Base-by-base conservation (phyloP, 2,888 invertebrate species). In the Lasioglossum figueresi region DNA sequence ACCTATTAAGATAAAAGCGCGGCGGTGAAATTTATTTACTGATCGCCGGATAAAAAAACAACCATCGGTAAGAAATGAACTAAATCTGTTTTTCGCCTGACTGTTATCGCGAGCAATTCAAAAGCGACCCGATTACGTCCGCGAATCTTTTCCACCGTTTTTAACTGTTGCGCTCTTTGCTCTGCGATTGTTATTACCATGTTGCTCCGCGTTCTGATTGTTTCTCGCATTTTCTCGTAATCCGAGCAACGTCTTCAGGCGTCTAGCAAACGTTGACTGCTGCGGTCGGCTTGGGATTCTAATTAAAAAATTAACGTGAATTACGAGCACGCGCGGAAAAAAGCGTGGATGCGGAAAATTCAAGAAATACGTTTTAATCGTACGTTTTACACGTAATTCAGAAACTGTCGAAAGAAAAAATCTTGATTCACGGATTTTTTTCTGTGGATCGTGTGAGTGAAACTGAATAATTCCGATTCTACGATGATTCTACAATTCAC, bases 241-340 rank as follows among this genome's bases (percentile, higher is more conserved):
- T 68, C 68, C 52, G 5, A 37, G 10, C 66, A 34, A 52, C 63
- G 37, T 78, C 56, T 83, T 75, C 76, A n/a, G n/a, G 43, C 45
- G 48, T 73, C 5, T 59, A 59, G 45, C 5, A 45, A 83, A 79
- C 84, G 81, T 88, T 88, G 90, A 90, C 83, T 89, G 59, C 81
- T 86, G 89, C 87, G 85, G 10, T 81, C 80, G 80, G 82, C 78
- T 82, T 80, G 87, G 83, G 89, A 84, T 90, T 91, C 89, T 93
- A 92, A 92, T 93, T 92, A 90, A 92, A 93, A 93, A 93, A 92
- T 91, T 91, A 92, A 89, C 91, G 90, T 91, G 89, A 92, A 93
- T 93, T 92, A 93, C 89, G 84, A 84, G 78, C 56, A 48, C 80
- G 43, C 34, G 84, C 73, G 84, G 83, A 48, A 86, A 87, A 76